Conservation (phyloP, 1,140 invertebrate genomes). For the Heliconius melpomene region DNA sequence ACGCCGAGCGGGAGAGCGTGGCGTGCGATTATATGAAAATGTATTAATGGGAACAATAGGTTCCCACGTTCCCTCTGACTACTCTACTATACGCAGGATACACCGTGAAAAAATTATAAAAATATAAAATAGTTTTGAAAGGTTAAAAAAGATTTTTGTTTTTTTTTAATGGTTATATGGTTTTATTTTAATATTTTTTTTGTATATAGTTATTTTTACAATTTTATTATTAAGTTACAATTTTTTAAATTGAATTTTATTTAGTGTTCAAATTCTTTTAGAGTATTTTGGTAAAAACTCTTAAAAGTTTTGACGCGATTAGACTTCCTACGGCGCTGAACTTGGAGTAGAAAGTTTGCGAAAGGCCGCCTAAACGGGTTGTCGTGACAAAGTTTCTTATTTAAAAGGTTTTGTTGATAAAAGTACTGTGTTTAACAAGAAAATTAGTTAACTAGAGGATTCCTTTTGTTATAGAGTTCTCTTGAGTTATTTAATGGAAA, state of each 20-base stretch:
- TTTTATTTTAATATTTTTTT: too few species aligned
- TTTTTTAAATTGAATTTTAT: too few species aligned
- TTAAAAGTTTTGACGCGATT: constrained; percentile 30
- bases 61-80: too few species aligned
- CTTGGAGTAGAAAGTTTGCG: constrained; percentile 29
- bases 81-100: too few species aligned
- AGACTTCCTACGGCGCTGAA: constrained; percentile 6
- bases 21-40: too few species aligned
- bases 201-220: too few species aligned
- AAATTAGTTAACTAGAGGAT: neutral
- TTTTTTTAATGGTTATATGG: too few species aligned
- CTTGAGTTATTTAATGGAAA: neutral
- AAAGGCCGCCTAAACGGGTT: constrained; percentile 18
- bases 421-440: constrained; percentile 1
- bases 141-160: too few species aligned
- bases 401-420: constrained; percentile 9
- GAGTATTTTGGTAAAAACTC: constrained; percentile 19
- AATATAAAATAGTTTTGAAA: too few species aligned
- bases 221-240: too few species aligned
- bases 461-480: neutral
- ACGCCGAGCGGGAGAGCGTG: too few species aligned
- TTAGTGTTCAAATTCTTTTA: neutral
- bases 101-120: too few species aligned
- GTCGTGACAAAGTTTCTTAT: neutral
- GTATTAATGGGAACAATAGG: neutral